These are phyloP conservation scores for Neolamprologus caudopunctatus DNA, from an alignment of 2,113 vertebrate species.

Conservation along the genomic window DNA sequence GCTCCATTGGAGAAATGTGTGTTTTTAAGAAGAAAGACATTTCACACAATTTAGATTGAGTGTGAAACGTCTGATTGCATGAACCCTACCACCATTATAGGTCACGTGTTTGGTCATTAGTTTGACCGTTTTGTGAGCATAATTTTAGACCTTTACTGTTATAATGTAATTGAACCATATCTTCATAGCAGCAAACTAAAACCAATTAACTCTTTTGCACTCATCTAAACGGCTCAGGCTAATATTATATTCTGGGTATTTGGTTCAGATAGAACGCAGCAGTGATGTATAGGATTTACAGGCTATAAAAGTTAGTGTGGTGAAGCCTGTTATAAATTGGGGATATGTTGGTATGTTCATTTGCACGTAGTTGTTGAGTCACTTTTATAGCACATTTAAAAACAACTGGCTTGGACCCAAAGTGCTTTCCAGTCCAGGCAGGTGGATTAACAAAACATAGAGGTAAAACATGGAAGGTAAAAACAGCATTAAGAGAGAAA, in stretches of 20 bases:
- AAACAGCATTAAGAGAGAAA: background rate
- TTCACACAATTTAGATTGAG: background rate
- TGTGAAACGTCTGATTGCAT: background rate
- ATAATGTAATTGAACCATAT: background rate
- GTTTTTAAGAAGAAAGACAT: background rate
- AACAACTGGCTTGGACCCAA: background rate
- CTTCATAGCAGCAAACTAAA: background rate
- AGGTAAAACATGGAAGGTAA: background rate
- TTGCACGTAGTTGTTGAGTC: background rate
- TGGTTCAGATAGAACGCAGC: background rate
- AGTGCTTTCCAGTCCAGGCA: background rate
- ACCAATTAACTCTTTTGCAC: background rate
- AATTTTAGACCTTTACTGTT: background rate
- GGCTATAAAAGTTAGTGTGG: background rate
- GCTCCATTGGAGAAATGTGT: background rate
- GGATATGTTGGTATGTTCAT: background rate
- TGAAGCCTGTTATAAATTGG: background rate
- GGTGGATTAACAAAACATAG: background rate
- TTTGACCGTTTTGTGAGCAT: background rate
- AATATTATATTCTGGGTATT: background rate
- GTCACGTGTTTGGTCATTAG: background rate
- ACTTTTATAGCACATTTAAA: background rate
- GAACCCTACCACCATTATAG: background rate
- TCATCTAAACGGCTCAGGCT: background rate
- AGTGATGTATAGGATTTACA: background rate